phyloP scores from a whole-genome alignment of 2,797 vertebrate genomes.

The Arrhamphus sclerolepis region DNA sequence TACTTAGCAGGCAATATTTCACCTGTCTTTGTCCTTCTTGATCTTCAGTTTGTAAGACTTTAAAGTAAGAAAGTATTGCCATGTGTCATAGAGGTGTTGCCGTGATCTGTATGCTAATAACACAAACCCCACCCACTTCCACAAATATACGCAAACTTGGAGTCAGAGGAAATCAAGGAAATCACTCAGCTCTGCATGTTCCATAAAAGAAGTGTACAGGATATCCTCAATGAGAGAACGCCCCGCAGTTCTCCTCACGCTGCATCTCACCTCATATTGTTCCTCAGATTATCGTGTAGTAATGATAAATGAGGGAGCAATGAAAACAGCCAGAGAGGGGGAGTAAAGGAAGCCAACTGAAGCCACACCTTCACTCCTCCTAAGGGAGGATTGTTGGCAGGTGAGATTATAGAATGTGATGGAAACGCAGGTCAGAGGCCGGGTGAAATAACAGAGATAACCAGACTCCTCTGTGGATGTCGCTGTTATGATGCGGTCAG shows the following conservation, averaged over 20 bases:
- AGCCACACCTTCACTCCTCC: conserved; percentile 59
- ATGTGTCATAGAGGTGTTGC: conserved; percentile 2
- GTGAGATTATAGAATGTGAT: conserved; percentile 58
- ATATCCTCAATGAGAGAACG: conserved; percentile 78
- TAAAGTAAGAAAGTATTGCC: background rate
- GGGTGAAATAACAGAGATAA: conserved; percentile 20
- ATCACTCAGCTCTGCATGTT: conserved; percentile 57
- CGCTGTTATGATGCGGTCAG: no score
- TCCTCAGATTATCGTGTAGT: conserved; percentile 56
- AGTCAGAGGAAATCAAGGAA: conserved; percentile 62
- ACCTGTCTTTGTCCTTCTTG: no score
- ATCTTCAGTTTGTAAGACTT: no score
- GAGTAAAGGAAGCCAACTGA: conserved; percentile 68
- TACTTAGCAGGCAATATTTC: no score
- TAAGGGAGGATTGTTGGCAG: conserved; percentile 56
- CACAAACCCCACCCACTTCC: conserved; percentile 20
- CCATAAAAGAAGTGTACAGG: conserved; percentile 71
- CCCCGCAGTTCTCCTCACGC: conserved; percentile 44
- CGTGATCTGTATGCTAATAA: conserved; percentile 24
- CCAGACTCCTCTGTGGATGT: conserved; percentile 1
- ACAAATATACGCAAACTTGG: conserved; percentile 35
- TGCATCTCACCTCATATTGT: conserved; percentile 64
- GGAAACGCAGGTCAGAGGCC: conserved; percentile 33
- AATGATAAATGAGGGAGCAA: conserved; percentile 53
- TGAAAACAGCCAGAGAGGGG: conserved; percentile 23